Evolutionary conservation across 2,113 vertebrate species (phyloP), one percentile per base, ranked within the genome.

Genomic region (Rhabdomys dilectus): DNA sequence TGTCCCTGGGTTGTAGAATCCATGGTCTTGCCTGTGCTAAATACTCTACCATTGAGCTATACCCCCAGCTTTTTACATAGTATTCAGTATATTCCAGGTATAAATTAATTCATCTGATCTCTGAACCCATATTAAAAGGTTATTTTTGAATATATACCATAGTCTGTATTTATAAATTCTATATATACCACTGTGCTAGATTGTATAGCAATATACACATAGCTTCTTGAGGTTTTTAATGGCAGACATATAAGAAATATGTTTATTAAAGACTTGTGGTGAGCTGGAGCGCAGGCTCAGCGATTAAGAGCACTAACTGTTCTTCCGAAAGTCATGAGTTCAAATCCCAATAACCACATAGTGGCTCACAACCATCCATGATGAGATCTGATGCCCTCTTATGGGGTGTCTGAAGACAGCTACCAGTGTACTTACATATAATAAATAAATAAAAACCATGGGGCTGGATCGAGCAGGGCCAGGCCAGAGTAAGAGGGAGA

Each of bases 191-290:
- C 7, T 51, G 10, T 45, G 36, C 19, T 82, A 66, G 42, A 77
- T n/a, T 80, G 11, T 87, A 24, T 89, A 89, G 19, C 77, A 62
- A 78, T 70, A 64, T 48, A 39, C 36, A 78, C 9, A 80, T 53
- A 91, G 39, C 31, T 39, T 39, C n/a, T 82, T 82, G 42, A 93
- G 45, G 72, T 86, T 94, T 92, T 91, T 58, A 93, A 96, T 68
- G 17, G 3, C 76, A 7, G 78, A 26, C 34, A 42, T 22, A 60
- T 77, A 93, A 78, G 15, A 82, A 82, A 91, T 39, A 60, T 21
- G 36, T 21, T 70, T 8, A 87, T 13, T 62, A 91, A 72, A 81
- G 89, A 42, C 89, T 29, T 75, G 13, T 58, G 3, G 22, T 58
- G 51, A 10, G 51, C 51, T 51, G 48, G 48, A 51, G 48, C 7